These are phyloP conservation scores for Teleopsis dalmanni DNA, from an alignment of 1,140 invertebrate genomes.

Conservation along the genomic window DNA sequence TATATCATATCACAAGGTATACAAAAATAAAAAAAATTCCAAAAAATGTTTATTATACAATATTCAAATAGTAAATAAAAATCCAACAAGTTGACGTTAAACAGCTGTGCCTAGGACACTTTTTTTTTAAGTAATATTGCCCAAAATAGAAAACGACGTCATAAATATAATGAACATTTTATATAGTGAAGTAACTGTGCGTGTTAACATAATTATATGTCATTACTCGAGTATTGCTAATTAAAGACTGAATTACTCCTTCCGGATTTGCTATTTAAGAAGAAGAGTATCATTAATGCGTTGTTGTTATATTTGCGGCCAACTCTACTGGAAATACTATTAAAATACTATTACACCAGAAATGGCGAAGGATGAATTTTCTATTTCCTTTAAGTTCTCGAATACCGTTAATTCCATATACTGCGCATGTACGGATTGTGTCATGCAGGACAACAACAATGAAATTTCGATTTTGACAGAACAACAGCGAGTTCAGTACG, in stretches of 20 bases:
- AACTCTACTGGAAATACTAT: not conserved
- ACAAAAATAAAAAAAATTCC: no score
- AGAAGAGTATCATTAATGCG: not conserved
- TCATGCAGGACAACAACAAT: constrained; percentile 20
- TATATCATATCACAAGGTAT: no score
- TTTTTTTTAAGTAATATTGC: no score
- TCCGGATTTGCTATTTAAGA: not conserved
- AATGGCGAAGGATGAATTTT: not conserved
- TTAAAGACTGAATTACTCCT: not conserved
- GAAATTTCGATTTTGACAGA: not conserved
- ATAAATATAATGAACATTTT: no score
- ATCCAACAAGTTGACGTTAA: no score
- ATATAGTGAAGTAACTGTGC: no score
- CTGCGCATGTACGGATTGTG: constrained; percentile 42
- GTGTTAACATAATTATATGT: no score
- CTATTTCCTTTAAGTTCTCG: not conserved
- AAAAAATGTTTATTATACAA: no score
- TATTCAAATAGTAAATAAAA: no score
- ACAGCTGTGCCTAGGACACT: no score
- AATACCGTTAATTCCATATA: not conserved
- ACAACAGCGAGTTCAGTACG: not conserved
- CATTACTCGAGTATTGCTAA: no score
- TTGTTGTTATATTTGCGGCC: constrained; percentile 1
- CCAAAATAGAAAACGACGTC: no score
- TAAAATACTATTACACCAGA: not conserved